Evolutionary conservation across 37 sponge, comb jelly and placozoan species (phyloP).

Genomic region (Cladorhizidae sp.): DNA sequence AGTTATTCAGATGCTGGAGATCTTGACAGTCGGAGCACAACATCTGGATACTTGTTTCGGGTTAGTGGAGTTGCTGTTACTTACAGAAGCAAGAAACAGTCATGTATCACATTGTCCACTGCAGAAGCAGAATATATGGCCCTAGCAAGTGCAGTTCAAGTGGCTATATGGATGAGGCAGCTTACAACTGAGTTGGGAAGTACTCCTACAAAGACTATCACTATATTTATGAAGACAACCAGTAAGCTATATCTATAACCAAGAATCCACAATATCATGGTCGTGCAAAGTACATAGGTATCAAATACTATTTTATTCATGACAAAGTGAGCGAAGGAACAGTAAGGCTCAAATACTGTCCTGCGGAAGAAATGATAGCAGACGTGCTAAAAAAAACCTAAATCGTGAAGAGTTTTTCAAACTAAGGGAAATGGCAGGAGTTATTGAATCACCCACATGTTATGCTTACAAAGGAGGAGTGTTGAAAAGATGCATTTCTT

Average conservation of each 20-base stretch:
- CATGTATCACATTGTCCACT: constrained; percentile 40
- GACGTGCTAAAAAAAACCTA: constrained; percentile 58
- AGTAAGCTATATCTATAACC: constrained; percentile 28
- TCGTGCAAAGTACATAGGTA: constrained; percentile 49
- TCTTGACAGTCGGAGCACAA: constrained; percentile 30
- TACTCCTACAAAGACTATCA: background rate
- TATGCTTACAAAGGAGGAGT: constrained; percentile 48
- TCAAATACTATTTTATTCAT: constrained; percentile 47
- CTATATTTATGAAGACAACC: constrained; percentile 43
- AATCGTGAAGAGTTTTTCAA: constrained; percentile 11
- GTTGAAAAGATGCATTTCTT: constrained; percentile 16
- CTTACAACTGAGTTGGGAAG: constrained; percentile 21
- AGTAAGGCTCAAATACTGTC: constrained; percentile 46
- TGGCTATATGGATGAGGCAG: constrained; percentile 32
- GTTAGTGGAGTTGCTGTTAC: constrained; percentile 36
- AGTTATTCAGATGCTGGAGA: constrained; percentile 17
- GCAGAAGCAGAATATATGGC: constrained; percentile 43
- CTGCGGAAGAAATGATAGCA: constrained; percentile 52
- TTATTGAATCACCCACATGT: background rate
- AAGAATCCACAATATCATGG: constrained; percentile 56
- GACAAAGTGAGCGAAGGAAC: constrained; percentile 29
- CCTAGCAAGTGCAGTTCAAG: constrained; percentile 42
- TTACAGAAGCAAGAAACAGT: constrained; percentile 39
- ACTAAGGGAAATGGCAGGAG: constrained; percentile 31
- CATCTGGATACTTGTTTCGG: constrained; percentile 49